Evolutionary conservation across 37 sponge, comb jelly and placozoan genomes (phyloP).

Genomic region (Axinella damicornis): DNA sequence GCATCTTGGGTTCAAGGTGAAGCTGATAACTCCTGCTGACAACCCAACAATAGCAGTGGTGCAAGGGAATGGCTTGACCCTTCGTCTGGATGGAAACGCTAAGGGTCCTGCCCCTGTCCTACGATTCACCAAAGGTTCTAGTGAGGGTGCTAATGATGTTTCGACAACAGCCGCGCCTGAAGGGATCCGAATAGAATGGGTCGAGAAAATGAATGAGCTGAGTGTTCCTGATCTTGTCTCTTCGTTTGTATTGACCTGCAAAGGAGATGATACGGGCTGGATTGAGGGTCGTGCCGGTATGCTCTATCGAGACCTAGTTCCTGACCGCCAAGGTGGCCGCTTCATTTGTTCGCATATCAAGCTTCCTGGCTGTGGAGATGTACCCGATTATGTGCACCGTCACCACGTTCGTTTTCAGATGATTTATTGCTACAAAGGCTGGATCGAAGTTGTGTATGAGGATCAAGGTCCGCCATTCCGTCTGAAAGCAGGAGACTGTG

Average conservation of each 20-base stretch:
- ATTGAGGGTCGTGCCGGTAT: conserved; percentile 39
- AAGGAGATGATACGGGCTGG: conserved; percentile 1
- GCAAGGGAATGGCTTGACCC: neutral
- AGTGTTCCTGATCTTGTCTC: neutral
- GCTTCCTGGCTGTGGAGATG: conserved; percentile 17
- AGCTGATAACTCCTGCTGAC: conserved; percentile 27
- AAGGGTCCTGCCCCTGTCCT: neutral
- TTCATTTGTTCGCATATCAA: conserved; percentile 31
- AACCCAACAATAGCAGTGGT: conserved; percentile 18
- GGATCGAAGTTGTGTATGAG: conserved; percentile 33
- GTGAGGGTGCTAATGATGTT: neutral
- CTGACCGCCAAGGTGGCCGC: conserved; percentile 24
- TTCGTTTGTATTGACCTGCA: neutral
- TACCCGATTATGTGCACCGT: conserved; percentile 33
- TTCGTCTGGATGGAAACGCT: conserved; percentile 2
- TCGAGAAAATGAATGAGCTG: neutral
- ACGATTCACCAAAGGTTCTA: neutral
- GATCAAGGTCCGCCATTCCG: conserved; percentile 26
- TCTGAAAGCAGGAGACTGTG: conserved; percentile 28
- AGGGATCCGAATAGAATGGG: neutral
- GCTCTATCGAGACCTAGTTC: conserved; percentile 42
- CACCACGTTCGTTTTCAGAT: conserved; percentile 34
- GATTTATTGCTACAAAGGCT: conserved; percentile 50
- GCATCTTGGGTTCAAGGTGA: conserved; percentile 7
- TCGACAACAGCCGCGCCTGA: conserved; percentile 1